These are phyloP conservation scores for Thunnus thynnus DNA, from an alignment of 2,113 vertebrate species.

Conservation along the genomic window DNA sequence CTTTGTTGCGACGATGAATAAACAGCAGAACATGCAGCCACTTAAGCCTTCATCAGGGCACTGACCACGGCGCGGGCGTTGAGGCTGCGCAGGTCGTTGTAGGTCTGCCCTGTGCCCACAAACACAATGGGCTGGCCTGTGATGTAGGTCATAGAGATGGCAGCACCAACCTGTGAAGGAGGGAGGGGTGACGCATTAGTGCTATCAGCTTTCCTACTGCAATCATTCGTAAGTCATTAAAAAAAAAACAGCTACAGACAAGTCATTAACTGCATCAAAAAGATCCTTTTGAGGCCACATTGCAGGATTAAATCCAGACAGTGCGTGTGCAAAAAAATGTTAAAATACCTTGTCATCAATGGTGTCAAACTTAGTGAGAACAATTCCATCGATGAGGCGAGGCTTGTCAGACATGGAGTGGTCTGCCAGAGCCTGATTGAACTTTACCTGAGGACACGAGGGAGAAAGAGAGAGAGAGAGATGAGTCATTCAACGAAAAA, in stretches of 20 bases:
- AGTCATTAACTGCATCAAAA: neutral
- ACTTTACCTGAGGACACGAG: slow-evolving; percentile 91
- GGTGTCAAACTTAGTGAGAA: slow-evolving; percentile 99
- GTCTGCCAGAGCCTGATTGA: slow-evolving; percentile 98
- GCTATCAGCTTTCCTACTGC: neutral
- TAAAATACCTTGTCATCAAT: slow-evolving; percentile 98
- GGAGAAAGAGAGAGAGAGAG: neutral
- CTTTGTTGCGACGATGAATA: slow-evolving; percentile 39
- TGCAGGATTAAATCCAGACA: neutral
- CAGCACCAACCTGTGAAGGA: slow-evolving; percentile 91
- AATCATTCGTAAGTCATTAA: neutral
- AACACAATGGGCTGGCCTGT: slow-evolving; percentile 99
- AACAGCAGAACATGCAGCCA: slow-evolving; percentile 40
- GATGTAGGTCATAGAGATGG: slow-evolving; percentile 99
- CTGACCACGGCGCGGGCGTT: slow-evolving; percentile 96
- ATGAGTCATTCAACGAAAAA: slow-evolving; percentile 5
- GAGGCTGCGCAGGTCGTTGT: slow-evolving; percentile 98
- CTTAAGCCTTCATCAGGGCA: slow-evolving; percentile 97
- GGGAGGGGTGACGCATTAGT: slow-evolving; percentile 13
- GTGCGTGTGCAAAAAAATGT: neutral
- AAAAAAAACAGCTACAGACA: neutral
- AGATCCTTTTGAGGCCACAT: too few relatives aligned
- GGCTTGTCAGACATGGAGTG: slow-evolving; percentile 96
- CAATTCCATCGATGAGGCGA: slow-evolving; percentile 96
- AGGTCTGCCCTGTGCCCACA: slow-evolving; percentile 97